Conservation (phyloP, 1,140 invertebrate species). For the Gonioctena quinquepunctata region DNA sequence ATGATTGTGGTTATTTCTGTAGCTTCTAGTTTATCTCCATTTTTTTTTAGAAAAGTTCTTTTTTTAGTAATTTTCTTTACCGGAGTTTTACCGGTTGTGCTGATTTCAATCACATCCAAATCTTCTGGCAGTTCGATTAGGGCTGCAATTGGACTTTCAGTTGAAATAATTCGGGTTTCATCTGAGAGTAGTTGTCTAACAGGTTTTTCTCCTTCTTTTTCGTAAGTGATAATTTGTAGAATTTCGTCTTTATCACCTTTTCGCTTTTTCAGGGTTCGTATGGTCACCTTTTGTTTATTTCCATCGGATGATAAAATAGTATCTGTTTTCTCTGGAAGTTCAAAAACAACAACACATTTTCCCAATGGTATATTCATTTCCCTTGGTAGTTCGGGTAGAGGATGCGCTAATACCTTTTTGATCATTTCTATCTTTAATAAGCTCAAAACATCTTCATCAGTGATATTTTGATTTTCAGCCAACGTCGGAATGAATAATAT, state of each 20-base stretch:
- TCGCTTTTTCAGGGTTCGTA: conserved; percentile 33
- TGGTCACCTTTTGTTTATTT: conserved; percentile 28
- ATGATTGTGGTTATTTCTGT: conserved; percentile 49
- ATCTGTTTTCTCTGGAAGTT: conserved; percentile 30
- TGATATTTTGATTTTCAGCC: conserved; percentile 30
- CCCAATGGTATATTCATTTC: conserved; percentile 18
- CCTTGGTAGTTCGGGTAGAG: conserved; percentile 37
- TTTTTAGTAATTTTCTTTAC: conserved; percentile 50
- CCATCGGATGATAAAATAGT: conserved; percentile 14
- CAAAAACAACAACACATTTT: conserved; percentile 25
- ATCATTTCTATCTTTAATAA: conserved; percentile 39
- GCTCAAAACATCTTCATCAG: conserved; percentile 35
- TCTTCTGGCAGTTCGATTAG: conserved; percentile 55
- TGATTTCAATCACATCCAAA: conserved; percentile 56
- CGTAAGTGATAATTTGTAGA: conserved; percentile 26
- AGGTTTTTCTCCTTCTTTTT: conserved; percentile 27
- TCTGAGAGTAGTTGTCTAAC: conserved; percentile 22
- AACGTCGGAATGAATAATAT: conserved; percentile 39
- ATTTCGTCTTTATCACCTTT: conserved; percentile 38
- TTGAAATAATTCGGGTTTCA: conserved; percentile 20
- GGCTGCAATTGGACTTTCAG: conserved; percentile 28
- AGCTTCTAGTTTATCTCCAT: conserved; percentile 46
- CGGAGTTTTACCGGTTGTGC: conserved; percentile 51
- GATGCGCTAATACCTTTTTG: conserved; percentile 37
- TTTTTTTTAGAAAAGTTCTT: conserved; percentile 41